These are phyloP conservation scores for Hypolimnas misippus DNA, from an alignment of 2,888 invertebrate species.

Conservation along the genomic window DNA sequence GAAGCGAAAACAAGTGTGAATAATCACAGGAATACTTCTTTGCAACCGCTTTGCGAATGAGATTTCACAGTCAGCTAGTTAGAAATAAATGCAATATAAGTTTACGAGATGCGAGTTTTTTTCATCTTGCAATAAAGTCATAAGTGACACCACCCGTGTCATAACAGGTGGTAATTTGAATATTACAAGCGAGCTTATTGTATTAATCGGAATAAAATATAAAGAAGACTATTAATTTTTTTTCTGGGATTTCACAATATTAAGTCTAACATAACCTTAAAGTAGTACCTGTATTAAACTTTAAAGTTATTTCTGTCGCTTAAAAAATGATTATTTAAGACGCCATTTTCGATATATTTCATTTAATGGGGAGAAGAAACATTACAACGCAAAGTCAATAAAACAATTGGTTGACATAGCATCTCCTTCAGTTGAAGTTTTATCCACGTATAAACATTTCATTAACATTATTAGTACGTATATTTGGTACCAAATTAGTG, in stretches of 20 bases:
- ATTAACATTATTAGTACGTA: slow-evolving; percentile 36
- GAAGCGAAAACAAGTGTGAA: slow-evolving; percentile 53
- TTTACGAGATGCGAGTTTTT: slow-evolving; percentile 38
- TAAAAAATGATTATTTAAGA: no score
- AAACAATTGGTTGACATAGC: slow-evolving; percentile 1
- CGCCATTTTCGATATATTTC: not conserved
- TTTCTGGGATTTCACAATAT: no score
- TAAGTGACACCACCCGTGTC: slow-evolving; percentile 48
- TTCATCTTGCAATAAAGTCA: slow-evolving; percentile 50
- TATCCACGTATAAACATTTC: slow-evolving; percentile 30
- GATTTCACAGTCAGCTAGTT: slow-evolving; percentile 62
- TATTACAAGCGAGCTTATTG: slow-evolving; percentile 52
- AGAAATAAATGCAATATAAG: slow-evolving; percentile 44
- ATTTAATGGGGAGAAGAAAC: not conserved
- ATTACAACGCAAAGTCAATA: not conserved
- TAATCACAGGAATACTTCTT: slow-evolving; percentile 65
- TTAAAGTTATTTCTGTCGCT: no score
- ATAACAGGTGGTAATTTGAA: slow-evolving; percentile 57
- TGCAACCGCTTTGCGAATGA: slow-evolving; percentile 61
- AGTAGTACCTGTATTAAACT: no score
- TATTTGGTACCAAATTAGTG: slow-evolving; percentile 54
- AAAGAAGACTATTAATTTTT: no score
- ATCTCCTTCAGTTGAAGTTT: not conserved
- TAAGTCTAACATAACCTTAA: no score
- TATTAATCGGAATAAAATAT: slow-evolving; percentile 16